Percentiles rank a stretch among this genome's conserved stretches.
These are phyloP conservation scores for Anoplius nigerrimus DNA, from an alignment of 2,888 invertebrate genomes.

Conservation along the genomic window DNA sequence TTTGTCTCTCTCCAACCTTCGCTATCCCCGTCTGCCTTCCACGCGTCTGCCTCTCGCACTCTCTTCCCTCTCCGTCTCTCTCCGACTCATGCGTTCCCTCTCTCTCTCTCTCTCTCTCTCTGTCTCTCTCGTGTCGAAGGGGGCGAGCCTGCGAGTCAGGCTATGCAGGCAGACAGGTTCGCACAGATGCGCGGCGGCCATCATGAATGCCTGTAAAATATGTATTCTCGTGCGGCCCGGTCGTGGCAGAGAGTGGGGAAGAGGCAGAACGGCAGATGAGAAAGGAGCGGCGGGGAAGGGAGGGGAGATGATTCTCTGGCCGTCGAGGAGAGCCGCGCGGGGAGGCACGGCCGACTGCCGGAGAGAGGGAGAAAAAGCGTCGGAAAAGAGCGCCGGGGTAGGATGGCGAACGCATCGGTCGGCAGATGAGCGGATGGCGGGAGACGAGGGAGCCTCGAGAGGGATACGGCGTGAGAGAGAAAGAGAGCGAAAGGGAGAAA, in stretches of 20 bases:
- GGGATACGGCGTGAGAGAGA: constrained; percentile 14
- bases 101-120: constrained; percentile 22
- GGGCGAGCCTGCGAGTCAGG: constrained; percentile 55
- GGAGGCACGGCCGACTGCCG: constrained; percentile 36
- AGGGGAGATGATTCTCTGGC: background rate
- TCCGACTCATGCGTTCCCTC: too few relatives aligned
- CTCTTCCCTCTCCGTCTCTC: constrained; percentile 6
- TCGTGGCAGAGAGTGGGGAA: constrained; percentile 41
- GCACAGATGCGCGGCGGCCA: constrained; percentile 75
- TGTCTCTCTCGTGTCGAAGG: constrained; percentile 39
- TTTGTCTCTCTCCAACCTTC: too few relatives aligned
- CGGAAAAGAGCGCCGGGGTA: constrained; percentile 58
- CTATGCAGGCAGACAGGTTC: constrained; percentile 69
- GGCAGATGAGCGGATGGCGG: constrained; percentile 16
- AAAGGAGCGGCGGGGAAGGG: constrained; percentile 14
- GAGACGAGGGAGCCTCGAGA: constrained; percentile 2
- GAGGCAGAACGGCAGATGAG: constrained; percentile 33
- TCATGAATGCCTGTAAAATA: constrained; percentile 75
- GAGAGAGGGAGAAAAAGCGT: constrained; percentile 58
- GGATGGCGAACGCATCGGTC: constrained; percentile 20
- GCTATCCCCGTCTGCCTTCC: too few relatives aligned
- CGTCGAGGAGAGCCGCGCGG: background rate
- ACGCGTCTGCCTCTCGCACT: background rate
- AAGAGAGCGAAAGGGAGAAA: constrained; percentile 1
- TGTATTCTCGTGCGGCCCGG: constrained; percentile 69